These are phyloP conservation scores for Thunnus albacares DNA, from an alignment of 2,797 vertebrate genomes.

Conservation along the genomic window DNA sequence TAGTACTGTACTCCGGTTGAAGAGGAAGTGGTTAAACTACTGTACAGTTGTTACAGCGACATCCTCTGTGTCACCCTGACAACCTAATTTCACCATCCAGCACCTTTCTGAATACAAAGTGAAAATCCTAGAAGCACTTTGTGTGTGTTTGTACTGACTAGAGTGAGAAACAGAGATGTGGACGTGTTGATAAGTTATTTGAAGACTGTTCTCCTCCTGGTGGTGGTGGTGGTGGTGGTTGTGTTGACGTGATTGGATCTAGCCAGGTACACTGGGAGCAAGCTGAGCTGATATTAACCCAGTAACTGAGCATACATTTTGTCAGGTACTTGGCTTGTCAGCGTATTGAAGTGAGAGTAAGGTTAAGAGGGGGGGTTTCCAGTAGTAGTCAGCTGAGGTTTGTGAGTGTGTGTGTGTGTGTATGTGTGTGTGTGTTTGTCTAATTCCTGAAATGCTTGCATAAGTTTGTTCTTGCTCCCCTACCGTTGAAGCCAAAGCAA, in stretches of 20 bases:
- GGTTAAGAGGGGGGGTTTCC: slow-evolving; percentile 62
- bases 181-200: slow-evolving; percentile 40
- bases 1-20: slow-evolving; percentile 64
- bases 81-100: slow-evolving; percentile 61
- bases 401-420: slow-evolving; percentile 48
- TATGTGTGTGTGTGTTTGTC: slow-evolving; percentile 58
- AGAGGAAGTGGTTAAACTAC: slow-evolving; percentile 81
- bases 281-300: slow-evolving; percentile 51
- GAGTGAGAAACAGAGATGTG: background rate
- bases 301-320: slow-evolving; percentile 50
- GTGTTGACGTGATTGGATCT: slow-evolving; percentile 47
- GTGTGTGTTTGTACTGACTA: background rate
- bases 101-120: slow-evolving; percentile 48
- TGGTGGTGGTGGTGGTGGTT: slow-evolving; percentile 18
- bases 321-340: slow-evolving; percentile 66
- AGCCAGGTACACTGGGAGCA: slow-evolving; percentile 26
- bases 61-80: slow-evolving; percentile 74
- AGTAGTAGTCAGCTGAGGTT: slow-evolving; percentile 49
- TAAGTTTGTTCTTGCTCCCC: slow-evolving; percentile 74
- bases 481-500: slow-evolving; percentile 38
- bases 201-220: background rate
- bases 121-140: slow-evolving; percentile 44
- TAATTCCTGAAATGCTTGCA: slow-evolving; percentile 84
- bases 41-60: slow-evolving; percentile 75
- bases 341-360: slow-evolving; percentile 61